Conservation (phyloP, 2,888 invertebrate species). For the Imbricaverruca yamaguchii region DNA sequence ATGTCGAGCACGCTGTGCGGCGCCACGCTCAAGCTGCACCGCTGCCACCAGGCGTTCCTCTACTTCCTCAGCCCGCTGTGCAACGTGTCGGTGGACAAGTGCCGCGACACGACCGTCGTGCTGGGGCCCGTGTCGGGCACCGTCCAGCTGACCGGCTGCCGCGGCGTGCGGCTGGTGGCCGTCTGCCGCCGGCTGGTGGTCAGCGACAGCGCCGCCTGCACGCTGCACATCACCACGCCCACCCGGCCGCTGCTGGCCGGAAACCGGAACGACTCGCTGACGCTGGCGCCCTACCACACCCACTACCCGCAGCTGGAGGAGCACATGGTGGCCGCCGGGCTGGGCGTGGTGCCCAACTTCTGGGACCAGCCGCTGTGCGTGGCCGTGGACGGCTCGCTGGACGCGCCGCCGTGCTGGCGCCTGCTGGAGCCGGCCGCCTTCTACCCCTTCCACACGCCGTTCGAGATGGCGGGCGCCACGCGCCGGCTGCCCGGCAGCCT, state of each 20-base stretch:
- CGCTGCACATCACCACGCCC: conserved; percentile 42
- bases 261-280: conserved; percentile 39
- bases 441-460: conserved; percentile 17
- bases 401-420: conserved; percentile 12
- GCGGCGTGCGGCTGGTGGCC: conserved; percentile 41
- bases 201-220: conserved; percentile 41
- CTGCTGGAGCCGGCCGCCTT: conserved; percentile 18
- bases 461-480: not conserved
- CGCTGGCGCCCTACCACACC: conserved; percentile 43
- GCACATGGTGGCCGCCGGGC: conserved; percentile 40
- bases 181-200: conserved; percentile 39
- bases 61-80: conserved; percentile 27
- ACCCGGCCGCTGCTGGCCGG: conserved; percentile 42
- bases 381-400: conserved; percentile 33
- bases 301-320: conserved; percentile 42
- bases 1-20: conserved; percentile 2
- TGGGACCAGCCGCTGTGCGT: conserved; percentile 44
- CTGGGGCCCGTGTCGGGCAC: conserved; percentile 43
- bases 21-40: conserved; percentile 18
- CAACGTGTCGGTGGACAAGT: conserved; percentile 35
- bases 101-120: conserved; percentile 42
- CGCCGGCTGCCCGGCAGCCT: not conserved
- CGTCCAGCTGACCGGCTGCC: conserved; percentile 42
- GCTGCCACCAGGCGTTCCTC: conserved; percentile 21
- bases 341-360: conserved; percentile 39